These are phyloP conservation scores for Galemys pyrenaicus DNA, from an alignment of 2,113 vertebrate genomes.

Conservation along the genomic window DNA sequence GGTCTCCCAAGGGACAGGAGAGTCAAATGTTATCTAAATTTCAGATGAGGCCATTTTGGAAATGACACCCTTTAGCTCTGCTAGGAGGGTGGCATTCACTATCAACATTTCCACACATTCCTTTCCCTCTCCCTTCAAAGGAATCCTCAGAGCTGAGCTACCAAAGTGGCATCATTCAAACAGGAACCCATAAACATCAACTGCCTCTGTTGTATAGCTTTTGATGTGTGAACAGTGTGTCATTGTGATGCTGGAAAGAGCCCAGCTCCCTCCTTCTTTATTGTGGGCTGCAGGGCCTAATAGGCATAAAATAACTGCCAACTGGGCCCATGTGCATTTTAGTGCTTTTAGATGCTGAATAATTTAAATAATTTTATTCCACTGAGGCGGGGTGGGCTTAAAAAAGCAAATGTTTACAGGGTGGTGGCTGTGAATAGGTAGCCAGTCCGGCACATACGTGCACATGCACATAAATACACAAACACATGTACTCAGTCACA, in stretches of 20 bases:
- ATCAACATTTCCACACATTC: constrained; percentile 45
- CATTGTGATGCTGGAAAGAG: constrained; percentile 75
- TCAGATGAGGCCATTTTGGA: neutral
- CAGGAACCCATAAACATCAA: constrained; percentile 62
- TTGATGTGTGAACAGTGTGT: constrained; percentile 76
- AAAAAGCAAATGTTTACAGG: constrained; percentile 78
- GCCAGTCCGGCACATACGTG: neutral
- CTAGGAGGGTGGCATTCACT: constrained; percentile 43
- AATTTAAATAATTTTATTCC: constrained; percentile 85
- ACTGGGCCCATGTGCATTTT: constrained; percentile 78
- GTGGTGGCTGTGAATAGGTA: constrained; percentile 22
- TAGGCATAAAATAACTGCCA: constrained; percentile 82
- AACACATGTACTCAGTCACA: neutral
- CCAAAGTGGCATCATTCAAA: constrained; percentile 61
- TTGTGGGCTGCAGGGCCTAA: constrained; percentile 75
- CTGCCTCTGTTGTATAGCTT: constrained; percentile 57
- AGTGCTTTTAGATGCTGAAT: constrained; percentile 82
- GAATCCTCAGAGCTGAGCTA: constrained; percentile 53
- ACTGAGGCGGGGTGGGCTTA: constrained; percentile 69
- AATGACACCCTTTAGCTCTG: neutral
- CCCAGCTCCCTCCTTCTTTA: constrained; percentile 77
- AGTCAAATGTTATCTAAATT: constrained; percentile 29
- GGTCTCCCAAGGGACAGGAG: neutral
- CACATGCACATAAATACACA: rapidly evolving
- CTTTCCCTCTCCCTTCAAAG: constrained; percentile 63